These are phyloP conservation scores for Pipistrellus kuhlii DNA, from an alignment of 2,797 vertebrate species.

Conservation along the genomic window DNA sequence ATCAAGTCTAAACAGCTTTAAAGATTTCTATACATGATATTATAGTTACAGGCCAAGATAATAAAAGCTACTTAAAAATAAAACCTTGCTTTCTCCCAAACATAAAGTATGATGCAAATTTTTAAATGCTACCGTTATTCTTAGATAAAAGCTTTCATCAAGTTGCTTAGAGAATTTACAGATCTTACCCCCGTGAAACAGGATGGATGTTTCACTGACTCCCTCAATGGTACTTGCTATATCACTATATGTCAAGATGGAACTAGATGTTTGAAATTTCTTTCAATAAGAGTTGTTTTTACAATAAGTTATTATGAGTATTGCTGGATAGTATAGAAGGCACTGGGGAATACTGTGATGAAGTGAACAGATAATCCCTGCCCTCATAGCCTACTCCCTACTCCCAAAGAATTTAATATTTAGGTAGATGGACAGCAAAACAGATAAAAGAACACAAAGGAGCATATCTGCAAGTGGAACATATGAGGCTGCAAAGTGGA, in stretches of 20 bases:
- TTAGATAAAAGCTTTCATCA: constrained; percentile 9
- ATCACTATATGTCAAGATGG: neutral
- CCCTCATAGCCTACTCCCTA: neutral
- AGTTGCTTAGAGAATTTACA: constrained; percentile 4
- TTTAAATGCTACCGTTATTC: constrained; percentile 25
- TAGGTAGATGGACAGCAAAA: neutral
- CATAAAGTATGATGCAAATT: constrained; percentile 28
- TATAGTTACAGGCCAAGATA: constrained; percentile 64
- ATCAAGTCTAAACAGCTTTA: constrained; percentile 56
- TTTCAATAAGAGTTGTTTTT: neutral
- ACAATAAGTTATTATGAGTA: constrained; percentile 1
- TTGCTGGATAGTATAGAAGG: neutral
- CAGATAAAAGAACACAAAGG: neutral
- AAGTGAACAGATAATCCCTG: neutral
- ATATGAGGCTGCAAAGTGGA: neutral
- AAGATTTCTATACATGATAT: constrained; percentile 36
- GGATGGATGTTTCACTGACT: neutral
- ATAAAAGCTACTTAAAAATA: constrained; percentile 59
- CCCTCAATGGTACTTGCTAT: neutral
- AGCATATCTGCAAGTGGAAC: neutral
- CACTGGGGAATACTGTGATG: neutral
- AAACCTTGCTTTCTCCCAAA: constrained; percentile 47
- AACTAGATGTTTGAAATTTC: neutral
- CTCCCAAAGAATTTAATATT: neutral
- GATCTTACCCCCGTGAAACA: neutral